phyloP scores from a whole-genome alignment of 2,113 vertebrate species.

The Noturus placidus region DNA sequence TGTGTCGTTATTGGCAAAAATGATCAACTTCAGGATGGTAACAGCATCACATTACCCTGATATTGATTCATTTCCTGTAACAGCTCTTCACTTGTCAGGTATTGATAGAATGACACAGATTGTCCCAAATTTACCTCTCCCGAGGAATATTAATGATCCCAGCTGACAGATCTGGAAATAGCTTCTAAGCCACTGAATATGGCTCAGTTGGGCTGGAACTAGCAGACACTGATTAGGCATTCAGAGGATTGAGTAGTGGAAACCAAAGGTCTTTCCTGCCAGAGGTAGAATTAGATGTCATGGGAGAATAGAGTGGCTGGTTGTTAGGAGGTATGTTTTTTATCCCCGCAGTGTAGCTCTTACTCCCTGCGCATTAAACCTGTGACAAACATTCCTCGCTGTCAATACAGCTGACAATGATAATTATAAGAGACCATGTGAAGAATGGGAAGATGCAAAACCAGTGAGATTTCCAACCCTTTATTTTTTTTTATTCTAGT shows the following conservation, averaged over 20 bases:
- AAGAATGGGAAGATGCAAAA: conserved; percentile 2
- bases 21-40: background rate
- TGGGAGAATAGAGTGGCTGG: conserved; percentile 22
- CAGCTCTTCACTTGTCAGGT: conserved; percentile 26
- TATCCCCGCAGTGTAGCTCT: background rate
- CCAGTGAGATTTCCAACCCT: background rate
- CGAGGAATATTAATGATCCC: conserved; percentile 45
- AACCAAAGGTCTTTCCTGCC: conserved; percentile 11
- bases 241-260: conserved; percentile 22
- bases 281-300: conserved; percentile 43
- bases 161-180: conserved; percentile 47
- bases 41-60: background rate
- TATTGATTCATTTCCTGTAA: conserved; percentile 1
- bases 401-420: background rate
- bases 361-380: conserved; percentile 3
- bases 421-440: conserved; percentile 22
- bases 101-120: conserved; percentile 40
- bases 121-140: conserved; percentile 29
- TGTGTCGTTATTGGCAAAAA: conserved; percentile 2
- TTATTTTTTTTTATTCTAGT: background rate
- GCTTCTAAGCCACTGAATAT: conserved; percentile 31
- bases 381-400: conserved; percentile 12
- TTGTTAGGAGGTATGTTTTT: background rate
- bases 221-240: conserved; percentile 45
- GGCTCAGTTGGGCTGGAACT: conserved; percentile 34